A percentile compares a stretch with the other conserved stretches of the same genome.
These are phyloP conservation scores for Parthenolecanium corni DNA, from an alignment of 2,888 invertebrate genomes.

Conservation along the genomic window DNA sequence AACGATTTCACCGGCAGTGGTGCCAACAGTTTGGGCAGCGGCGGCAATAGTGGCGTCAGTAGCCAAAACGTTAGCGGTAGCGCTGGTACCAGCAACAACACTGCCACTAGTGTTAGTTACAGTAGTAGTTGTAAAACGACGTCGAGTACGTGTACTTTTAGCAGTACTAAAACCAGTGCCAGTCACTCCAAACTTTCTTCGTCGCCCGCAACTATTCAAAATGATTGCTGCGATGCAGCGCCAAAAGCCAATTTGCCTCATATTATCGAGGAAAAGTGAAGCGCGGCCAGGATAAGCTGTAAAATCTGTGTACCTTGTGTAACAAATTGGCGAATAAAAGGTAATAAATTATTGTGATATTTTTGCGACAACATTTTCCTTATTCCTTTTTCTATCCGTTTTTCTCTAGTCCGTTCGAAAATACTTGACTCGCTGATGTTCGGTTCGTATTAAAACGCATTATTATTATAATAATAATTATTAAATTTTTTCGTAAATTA, in stretches of 20 bases:
- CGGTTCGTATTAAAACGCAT: no score
- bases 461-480: no score
- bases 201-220: neutral
- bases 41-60: neutral
- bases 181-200: constrained; percentile 19
- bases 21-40: neutral
- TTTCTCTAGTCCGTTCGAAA: no score
- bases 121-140: neutral
- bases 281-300: constrained; percentile 43
- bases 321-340: no score
- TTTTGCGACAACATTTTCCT: no score
- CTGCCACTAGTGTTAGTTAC: neutral
- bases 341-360: no score
- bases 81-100: no score
- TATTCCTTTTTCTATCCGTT: no score
- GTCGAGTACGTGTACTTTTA: constrained; percentile 29
- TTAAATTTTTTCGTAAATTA: no score
- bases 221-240: constrained; percentile 32
- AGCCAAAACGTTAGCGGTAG: no score
- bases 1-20: no score
- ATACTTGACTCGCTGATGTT: no score
- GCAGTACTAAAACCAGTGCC: constrained; percentile 35
- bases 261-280: constrained; percentile 78
- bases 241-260: constrained; percentile 52
- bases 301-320: neutral